These are phyloP conservation scores for Drosophila niveifrons DNA, from an alignment of 2,888 invertebrate genomes.

Conservation along the genomic window DNA sequence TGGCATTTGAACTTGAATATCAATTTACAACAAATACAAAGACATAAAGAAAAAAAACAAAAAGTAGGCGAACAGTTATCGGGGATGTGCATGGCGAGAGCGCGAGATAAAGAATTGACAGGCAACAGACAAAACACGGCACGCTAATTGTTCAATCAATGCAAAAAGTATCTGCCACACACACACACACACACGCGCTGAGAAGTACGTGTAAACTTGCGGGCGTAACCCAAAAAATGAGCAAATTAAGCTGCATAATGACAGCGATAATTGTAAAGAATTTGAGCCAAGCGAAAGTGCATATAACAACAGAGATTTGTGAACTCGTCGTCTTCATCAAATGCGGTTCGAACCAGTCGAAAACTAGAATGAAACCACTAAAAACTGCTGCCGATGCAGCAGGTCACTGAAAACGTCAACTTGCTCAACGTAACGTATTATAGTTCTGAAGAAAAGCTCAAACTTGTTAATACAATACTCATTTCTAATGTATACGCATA, in stretches of 20 bases:
- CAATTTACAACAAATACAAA: slow-evolving; percentile 78
- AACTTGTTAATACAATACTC: slow-evolving; percentile 42
- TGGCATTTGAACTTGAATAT: slow-evolving; percentile 83
- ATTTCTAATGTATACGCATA: slow-evolving; percentile 3
- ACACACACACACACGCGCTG: neutral
- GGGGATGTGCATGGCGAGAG: slow-evolving; percentile 43
- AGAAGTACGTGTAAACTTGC: slow-evolving; percentile 36
- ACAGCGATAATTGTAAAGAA: slow-evolving; percentile 54
- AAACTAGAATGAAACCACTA: slow-evolving; percentile 38
- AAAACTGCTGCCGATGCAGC: slow-evolving; percentile 28
- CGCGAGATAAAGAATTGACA: slow-evolving; percentile 61
- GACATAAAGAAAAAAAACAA: neutral
- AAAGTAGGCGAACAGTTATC: slow-evolving; percentile 42
- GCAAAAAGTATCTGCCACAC: slow-evolving; percentile 64
- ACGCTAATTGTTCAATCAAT: slow-evolving; percentile 77
- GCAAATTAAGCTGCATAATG: slow-evolving; percentile 62
- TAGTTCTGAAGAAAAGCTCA: neutral
- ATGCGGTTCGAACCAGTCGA: slow-evolving; percentile 51
- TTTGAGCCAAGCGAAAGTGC: slow-evolving; percentile 57
- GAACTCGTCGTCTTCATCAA: slow-evolving; percentile 12
- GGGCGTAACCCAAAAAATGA: slow-evolving; percentile 60
- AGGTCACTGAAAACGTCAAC: slow-evolving; percentile 8
- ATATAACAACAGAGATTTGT: slow-evolving; percentile 57
- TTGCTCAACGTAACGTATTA: neutral
- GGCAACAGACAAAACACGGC: slow-evolving; percentile 32